Percentiles rank a stretch among this genome's conserved stretches.
These are phyloP conservation scores for Panzeria rudis DNA, from an alignment of 2,888 invertebrate species.

Conservation along the genomic window DNA sequence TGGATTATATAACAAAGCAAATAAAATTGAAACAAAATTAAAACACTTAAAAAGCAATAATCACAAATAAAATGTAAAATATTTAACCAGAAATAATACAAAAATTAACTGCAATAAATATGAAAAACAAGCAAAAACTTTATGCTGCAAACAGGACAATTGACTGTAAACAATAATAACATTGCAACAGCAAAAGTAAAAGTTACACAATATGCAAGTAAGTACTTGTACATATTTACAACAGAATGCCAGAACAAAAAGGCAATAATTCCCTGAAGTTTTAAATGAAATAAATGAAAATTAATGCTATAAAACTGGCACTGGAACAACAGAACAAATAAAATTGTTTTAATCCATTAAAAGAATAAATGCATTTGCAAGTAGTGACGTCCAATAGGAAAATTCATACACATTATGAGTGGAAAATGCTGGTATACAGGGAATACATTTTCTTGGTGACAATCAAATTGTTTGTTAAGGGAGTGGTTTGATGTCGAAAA, in stretches of 20 bases:
- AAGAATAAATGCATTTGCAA: constrained; percentile 29
- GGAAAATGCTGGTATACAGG: not conserved
- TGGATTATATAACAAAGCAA: not conserved
- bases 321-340: constrained; percentile 35
- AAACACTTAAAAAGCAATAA: constrained; percentile 61
- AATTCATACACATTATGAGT: not conserved
- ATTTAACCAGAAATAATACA: constrained; percentile 22
- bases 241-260: constrained; percentile 10
- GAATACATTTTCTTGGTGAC: not conserved
- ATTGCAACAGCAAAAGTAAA: constrained; percentile 21
- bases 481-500: not conserved
- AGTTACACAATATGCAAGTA: constrained; percentile 36
- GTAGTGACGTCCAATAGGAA: constrained; percentile 31
- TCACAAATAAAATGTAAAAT: constrained; percentile 35
- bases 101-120: constrained; percentile 2
- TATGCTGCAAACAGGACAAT: constrained; percentile 44
- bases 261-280: constrained; percentile 55
- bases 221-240: constrained; percentile 37
- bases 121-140: constrained; percentile 14
- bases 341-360: constrained; percentile 48
- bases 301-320: constrained; percentile 51
- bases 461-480: not conserved
- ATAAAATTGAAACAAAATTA: constrained; percentile 20
- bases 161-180: constrained; percentile 52
- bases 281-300: constrained; percentile 58